phyloP scores from a whole-genome alignment of 2,797 vertebrate species.

The Todus mexicanus region DNA sequence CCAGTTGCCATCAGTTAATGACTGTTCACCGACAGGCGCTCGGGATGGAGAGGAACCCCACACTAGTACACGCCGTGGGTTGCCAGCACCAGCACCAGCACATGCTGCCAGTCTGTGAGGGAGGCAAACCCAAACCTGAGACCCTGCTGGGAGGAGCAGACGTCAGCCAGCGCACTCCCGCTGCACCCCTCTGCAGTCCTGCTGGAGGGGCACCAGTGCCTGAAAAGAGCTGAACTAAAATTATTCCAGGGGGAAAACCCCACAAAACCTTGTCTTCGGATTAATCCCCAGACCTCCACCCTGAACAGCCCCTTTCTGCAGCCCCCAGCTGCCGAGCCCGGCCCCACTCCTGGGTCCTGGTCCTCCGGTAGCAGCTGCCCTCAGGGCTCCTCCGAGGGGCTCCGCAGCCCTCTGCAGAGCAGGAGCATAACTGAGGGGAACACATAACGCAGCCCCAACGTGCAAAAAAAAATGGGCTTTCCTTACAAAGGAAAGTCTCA shows the following conservation, averaged over 20 bases:
- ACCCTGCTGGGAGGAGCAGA: not conserved
- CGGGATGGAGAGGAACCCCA: not conserved
- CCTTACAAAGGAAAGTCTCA: not conserved
- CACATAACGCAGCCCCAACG: not conserved
- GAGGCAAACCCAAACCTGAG: not conserved
- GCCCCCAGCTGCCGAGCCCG: not conserved
- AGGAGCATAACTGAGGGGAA: not conserved
- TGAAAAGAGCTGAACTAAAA: not conserved
- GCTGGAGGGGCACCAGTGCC: not conserved
- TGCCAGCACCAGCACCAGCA: not conserved
- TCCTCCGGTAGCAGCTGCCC: constrained; percentile 9
- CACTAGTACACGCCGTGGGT: not conserved
- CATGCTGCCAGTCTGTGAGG: not conserved
- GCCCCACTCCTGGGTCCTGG: constrained; percentile 33
- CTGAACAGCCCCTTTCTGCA: constrained; percentile 28
- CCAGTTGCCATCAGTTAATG: not conserved
- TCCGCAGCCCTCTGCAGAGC: not conserved
- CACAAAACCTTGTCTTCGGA: not conserved
- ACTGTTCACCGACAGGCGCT: not conserved
- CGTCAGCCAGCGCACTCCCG: not conserved
- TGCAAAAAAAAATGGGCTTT: not conserved
- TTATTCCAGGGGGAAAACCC: not conserved
- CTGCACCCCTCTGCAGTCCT: not conserved
- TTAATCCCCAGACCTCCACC: not conserved
- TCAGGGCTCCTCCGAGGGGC: not conserved